Percentiles rank a stretch among this genome's conserved stretches.
These are phyloP conservation scores for Sebastes matsubarae DNA, from an alignment of 2,797 vertebrate species.

Conservation along the genomic window DNA sequence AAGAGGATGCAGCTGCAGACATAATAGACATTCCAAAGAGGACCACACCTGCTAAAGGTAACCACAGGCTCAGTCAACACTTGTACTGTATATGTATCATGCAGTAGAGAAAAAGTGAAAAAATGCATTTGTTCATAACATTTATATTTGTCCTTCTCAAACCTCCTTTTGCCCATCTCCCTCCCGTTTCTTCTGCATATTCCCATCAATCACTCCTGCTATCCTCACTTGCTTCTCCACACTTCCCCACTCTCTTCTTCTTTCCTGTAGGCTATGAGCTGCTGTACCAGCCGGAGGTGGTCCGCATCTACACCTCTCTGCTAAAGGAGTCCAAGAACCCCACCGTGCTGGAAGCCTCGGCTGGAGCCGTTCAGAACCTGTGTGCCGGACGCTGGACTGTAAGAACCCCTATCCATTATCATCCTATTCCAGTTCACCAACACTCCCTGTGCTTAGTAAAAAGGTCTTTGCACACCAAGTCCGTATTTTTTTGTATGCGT, in stretches of 20 bases:
- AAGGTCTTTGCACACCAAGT: not conserved
- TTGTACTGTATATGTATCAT: not conserved
- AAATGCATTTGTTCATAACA: not conserved
- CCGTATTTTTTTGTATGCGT: too few species aligned
- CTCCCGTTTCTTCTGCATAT: not conserved
- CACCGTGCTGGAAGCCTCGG: slow-evolving; percentile 92
- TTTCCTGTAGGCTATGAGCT: slow-evolving; percentile 89
- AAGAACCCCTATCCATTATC: slow-evolving; percentile 50
- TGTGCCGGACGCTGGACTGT: slow-evolving; percentile 96
- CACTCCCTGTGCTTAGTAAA: not conserved
- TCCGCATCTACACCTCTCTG: slow-evolving; percentile 93
- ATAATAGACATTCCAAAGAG: slow-evolving; percentile 94
- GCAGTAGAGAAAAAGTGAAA: not conserved
- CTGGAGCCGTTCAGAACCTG: slow-evolving; percentile 95
- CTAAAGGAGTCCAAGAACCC: slow-evolving; percentile 92
- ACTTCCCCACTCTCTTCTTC: not conserved
- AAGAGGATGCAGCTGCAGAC: slow-evolving; percentile 86
- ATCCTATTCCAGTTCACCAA: not conserved
- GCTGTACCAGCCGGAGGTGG: slow-evolving; percentile 94
- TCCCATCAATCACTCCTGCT: not conserved
- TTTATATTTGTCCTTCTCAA: not conserved
- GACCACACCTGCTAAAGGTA: slow-evolving; percentile 91
- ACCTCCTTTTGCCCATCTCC: not conserved
- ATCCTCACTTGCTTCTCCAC: not conserved
- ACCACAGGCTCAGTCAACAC: not conserved